Evolutionary conservation across 2,797 vertebrate species (phyloP), one percentile per base, ranked within the genome.

Genomic region (Scolopax rusticola): DNA sequence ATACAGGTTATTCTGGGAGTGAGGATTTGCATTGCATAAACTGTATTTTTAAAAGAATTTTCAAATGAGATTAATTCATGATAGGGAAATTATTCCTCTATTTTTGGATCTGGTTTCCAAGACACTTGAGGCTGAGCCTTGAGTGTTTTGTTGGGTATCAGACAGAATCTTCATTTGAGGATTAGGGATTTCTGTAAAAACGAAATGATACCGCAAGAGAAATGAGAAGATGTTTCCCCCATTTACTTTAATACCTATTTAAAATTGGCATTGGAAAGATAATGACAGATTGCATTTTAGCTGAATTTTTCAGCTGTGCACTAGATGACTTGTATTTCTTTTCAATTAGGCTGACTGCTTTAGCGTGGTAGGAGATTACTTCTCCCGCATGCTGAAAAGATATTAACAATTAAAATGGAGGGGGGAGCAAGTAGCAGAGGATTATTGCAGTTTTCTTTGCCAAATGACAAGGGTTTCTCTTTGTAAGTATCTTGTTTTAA

Each of bases 61-160:
- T 89, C 89, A 97, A 97, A 97, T 97, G 86, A 97, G 96, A 98
- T 98, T 97, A 97, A 97, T 98, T 97, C 95, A 90, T 33, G 85
- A 97, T 92, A 96, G 76, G 68, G 79, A 97, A 97, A 95, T 73
- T 87, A 97, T 96, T 92, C 74, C 82, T 91, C 95, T 95, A 97
- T 97, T 97, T 97, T 97, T 96, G 94, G 95, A 90, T 87, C 64
- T 90, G 68, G 84, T 91, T 93, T 97, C 96, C 86, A 93, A 96
- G 85, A 95, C 87, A 88, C 87, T 93, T 71, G 78, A 96, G 87
- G 71, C 51, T 79, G 77, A 54, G 7, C 61, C 83, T 97, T 77
- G 93, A 97, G 90, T 88, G 77, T 95, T 97, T 97, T 97, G 81
- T 89, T 94, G 65, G 69, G 69, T 95, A 93, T 96, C 91, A 18